Percentiles rank a stretch among this genome's conserved stretches.
These are phyloP conservation scores for Falco biarmicus DNA, from an alignment of 2,797 vertebrate species.

Conservation along the genomic window DNA sequence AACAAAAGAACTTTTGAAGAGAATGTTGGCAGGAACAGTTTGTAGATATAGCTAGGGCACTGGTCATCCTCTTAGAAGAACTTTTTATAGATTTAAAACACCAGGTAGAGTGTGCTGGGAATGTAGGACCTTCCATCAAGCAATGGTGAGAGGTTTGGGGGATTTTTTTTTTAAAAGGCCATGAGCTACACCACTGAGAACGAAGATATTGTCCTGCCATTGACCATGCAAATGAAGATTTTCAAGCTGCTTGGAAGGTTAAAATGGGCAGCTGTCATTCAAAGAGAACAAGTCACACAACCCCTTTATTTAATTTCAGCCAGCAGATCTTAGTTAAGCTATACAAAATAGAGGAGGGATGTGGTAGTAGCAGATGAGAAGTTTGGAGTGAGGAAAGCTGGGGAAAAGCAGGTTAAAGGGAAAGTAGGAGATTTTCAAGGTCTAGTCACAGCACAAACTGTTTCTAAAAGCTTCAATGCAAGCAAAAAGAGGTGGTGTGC, in stretches of 20 bases:
- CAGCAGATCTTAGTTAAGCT: neutral
- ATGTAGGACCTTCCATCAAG: neutral
- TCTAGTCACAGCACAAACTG: fast-evolving
- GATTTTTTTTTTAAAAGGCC: neutral
- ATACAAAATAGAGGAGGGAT: neutral
- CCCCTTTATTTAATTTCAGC: neutral
- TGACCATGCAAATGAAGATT: neutral
- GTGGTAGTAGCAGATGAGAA: neutral
- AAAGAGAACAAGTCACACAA: neutral
- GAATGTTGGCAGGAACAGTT: neutral
- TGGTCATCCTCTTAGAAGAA: neutral
- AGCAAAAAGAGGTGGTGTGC: neutral
- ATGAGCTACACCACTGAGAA: neutral
- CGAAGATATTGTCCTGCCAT: neutral
- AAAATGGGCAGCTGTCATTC: neutral
- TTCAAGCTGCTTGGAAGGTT: neutral
- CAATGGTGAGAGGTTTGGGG: neutral
- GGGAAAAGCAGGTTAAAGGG: neutral
- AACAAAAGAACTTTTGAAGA: neutral
- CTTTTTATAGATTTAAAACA: neutral
- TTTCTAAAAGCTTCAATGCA: neutral
- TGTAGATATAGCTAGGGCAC: neutral
- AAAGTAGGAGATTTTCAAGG: neutral
- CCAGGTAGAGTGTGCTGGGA: neutral
- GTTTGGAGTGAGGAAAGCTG: neutral